A percentile compares a stretch with the other conserved stretches of the same genome.
phyloP scores from a whole-genome alignment of 2,797 vertebrate species.

The Fratercula arctica region DNA sequence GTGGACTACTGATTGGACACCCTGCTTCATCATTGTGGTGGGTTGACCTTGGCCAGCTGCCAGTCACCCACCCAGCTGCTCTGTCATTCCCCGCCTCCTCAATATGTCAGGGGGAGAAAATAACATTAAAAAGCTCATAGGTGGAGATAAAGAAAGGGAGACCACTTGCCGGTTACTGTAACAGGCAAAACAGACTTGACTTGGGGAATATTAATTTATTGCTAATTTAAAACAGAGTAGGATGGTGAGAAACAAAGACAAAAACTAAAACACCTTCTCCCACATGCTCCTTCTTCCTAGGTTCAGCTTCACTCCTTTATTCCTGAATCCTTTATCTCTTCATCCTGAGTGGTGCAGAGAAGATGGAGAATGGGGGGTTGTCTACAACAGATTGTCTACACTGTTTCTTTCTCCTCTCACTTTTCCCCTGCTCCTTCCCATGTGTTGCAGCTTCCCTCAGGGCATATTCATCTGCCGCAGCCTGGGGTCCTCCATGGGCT shows the following conservation, averaged over 20 bases:
- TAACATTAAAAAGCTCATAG: not conserved
- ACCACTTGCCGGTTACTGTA: not conserved
- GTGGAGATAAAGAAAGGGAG: not conserved
- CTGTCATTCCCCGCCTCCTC: not conserved
- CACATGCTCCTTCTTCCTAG: not conserved
- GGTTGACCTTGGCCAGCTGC: not conserved
- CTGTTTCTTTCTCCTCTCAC: not conserved
- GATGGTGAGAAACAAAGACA: not conserved
- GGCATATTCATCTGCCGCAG: not conserved
- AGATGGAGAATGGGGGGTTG: fast-evolving
- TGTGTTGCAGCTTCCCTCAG: not conserved
- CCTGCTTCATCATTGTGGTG: not conserved
- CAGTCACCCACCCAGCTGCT: not conserved
- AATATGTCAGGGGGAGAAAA: not conserved
- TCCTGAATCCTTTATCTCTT: not conserved
- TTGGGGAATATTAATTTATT: not conserved
- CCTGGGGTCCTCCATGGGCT: fast-evolving
- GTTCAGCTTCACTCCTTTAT: not conserved
- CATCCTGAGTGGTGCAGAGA: fast-evolving
- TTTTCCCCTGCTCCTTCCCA: not conserved
- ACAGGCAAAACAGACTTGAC: not conserved
- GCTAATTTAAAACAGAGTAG: not conserved
- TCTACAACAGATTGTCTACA: not conserved
- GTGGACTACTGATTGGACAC: not conserved
- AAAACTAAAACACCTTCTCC: not conserved